A percentile compares a stretch with the other conserved stretches of the same genome.
Evolutionary conservation across 2,888 invertebrate genomes (phyloP).

Genomic region (Rhagonycha fulva): DNA sequence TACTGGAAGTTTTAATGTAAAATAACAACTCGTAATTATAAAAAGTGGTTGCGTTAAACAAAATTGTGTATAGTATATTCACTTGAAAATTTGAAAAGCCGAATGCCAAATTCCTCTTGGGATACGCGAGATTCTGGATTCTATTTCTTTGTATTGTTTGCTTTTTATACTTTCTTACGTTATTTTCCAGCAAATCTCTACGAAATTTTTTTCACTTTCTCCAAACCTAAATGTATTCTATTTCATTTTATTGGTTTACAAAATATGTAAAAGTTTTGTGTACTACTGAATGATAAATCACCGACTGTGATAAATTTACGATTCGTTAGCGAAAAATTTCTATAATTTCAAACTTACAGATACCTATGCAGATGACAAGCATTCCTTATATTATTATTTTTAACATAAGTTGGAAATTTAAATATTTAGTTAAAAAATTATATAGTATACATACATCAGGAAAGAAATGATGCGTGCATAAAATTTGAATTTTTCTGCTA

Average conservation of each 20-base stretch:
- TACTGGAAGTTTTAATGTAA: neutral
- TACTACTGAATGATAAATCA: neutral
- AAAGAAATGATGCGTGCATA: neutral
- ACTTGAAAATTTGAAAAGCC: neutral
- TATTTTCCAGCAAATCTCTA: constrained; percentile 8
- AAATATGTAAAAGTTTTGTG: neutral
- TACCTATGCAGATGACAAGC: too few species aligned
- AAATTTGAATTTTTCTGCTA: neutral
- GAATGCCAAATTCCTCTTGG: neutral
- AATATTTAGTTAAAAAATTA: neutral
- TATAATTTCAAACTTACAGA: neutral
- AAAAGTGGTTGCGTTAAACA: neutral
- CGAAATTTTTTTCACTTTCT: neutral
- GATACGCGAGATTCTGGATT: constrained; percentile 4
- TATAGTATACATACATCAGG: too few species aligned
- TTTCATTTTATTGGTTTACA: neutral
- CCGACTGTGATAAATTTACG: neutral
- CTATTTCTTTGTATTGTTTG: constrained; percentile 12
- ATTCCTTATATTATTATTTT: neutral
- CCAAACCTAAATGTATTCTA: neutral
- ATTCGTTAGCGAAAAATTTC: neutral
- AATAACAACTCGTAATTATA: neutral
- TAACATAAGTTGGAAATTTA: neutral
- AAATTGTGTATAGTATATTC: neutral
- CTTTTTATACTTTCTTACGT: constrained; percentile 11